Percentiles rank a stretch among this genome's conserved stretches.
phyloP scores from a whole-genome alignment of 2,797 vertebrate species.

The Gastrophryne carolinensis region DNA sequence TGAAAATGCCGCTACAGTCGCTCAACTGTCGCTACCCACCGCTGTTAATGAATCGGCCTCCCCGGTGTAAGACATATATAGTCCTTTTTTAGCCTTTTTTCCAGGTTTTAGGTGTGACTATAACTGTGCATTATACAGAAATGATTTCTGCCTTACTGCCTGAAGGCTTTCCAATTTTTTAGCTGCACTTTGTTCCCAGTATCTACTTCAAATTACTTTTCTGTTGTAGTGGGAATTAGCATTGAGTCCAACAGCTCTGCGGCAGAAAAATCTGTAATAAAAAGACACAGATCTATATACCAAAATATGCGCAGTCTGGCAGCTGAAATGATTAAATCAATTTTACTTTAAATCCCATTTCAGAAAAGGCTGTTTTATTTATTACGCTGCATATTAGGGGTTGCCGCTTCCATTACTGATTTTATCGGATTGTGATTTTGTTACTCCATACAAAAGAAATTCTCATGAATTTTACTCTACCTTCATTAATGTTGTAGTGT shows the following conservation, averaged over 20 bases:
- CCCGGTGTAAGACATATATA: no score
- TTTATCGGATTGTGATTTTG: not conserved
- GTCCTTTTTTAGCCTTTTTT: no score
- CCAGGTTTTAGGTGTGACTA: not conserved
- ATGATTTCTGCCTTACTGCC: not conserved
- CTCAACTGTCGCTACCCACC: no score
- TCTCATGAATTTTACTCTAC: not conserved
- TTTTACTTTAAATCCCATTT: not conserved
- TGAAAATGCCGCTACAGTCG: no score
- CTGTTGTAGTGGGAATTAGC: constrained; percentile 7
- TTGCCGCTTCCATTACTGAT: not conserved
- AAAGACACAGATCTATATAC: constrained; percentile 3
- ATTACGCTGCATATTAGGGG: not conserved
- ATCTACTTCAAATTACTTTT: constrained; percentile 16
- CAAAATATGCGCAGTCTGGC: not conserved
- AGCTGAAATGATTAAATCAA: constrained; percentile 18
- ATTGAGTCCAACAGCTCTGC: not conserved
- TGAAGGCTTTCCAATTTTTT: not conserved
- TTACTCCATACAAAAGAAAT: not conserved
- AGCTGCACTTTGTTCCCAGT: not conserved
- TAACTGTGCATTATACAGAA: not conserved
- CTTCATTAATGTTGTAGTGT: not conserved
- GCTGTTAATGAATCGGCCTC: no score
- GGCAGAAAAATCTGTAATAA: not conserved
- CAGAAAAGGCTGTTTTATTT: not conserved